phyloP scores from a whole-genome alignment of 2,888 invertebrate species.

The Spatulosminthurus flaviceps region DNA sequence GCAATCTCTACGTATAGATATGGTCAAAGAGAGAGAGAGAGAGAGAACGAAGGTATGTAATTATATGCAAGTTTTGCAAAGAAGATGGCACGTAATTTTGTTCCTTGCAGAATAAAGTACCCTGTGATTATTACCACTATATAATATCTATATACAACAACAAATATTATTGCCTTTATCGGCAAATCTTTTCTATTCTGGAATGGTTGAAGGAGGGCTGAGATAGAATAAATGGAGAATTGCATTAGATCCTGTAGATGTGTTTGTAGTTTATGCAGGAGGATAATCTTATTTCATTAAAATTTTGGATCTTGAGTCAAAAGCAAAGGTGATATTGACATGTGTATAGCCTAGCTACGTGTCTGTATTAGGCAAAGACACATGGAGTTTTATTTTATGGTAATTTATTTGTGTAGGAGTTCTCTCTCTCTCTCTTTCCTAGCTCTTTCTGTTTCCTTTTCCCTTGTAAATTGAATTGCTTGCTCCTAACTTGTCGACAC shows the following conservation, averaged over 20 bases:
- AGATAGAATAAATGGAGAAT: not conserved
- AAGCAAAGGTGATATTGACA: not conserved
- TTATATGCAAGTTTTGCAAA: too few relatives aligned
- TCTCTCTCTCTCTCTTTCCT: not conserved
- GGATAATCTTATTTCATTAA: conserved; percentile 1
- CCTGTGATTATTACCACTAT: too few relatives aligned
- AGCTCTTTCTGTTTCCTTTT: conserved; percentile 15
- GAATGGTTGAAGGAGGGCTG: not conserved
- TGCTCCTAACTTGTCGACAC: conserved; percentile 30
- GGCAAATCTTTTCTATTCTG: not conserved
- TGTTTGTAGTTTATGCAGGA: not conserved
- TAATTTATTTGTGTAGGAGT: conserved; percentile 40
- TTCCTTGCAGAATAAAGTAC: too few relatives aligned
- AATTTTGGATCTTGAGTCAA: conserved; percentile 2
- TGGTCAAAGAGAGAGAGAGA: too few relatives aligned
- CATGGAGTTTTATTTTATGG: conserved; percentile 29
- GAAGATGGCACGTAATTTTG: too few relatives aligned
- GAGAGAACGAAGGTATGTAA: too few relatives aligned
- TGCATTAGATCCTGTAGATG: not conserved
- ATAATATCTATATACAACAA: too few relatives aligned
- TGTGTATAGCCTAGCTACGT: not conserved
- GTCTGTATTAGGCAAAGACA: conserved; percentile 24
- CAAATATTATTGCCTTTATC: conserved; percentile 8
- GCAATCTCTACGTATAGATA: too few relatives aligned
- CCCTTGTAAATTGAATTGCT: conserved; percentile 36